Conservation (phyloP, 2,113 vertebrate genomes). For the Tetraodon nigroviridis region DNA sequence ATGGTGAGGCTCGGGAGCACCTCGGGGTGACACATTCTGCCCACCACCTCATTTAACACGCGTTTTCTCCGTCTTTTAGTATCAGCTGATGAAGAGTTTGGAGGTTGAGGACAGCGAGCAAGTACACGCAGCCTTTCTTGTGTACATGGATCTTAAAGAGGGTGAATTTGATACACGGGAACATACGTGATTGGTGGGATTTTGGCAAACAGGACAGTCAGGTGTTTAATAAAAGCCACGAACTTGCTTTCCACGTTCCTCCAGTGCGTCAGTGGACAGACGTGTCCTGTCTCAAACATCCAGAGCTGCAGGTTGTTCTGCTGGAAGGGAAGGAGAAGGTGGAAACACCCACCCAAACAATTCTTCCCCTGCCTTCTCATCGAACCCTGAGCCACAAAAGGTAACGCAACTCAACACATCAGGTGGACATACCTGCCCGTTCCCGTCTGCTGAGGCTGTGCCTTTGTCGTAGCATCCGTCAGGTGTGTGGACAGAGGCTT, state of each 20-base stretch:
- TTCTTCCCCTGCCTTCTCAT: constrained; percentile 80
- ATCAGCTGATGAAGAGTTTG: constrained; percentile 82
- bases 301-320: constrained; percentile 82
- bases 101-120: constrained; percentile 80
- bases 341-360: constrained; percentile 70
- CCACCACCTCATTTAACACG: too few relatives aligned
- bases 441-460: not conserved
- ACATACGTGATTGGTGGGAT: not conserved
- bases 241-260: not conserved
- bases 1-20: constrained; percentile 43
- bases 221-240: not conserved
- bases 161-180: constrained; percentile 52
- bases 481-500: constrained; percentile 58
- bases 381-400: constrained; percentile 79
- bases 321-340: constrained; percentile 80
- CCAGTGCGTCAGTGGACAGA: constrained; percentile 84
- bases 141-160: constrained; percentile 89
- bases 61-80: constrained; percentile 62
- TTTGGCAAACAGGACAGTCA: not conserved
- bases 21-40: not conserved
- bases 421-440: too few relatives aligned
- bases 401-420: constrained; percentile 52
- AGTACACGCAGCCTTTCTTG: constrained; percentile 86
- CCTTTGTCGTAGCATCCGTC: constrained; percentile 61
- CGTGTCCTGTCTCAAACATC: constrained; percentile 76